Conservation (phyloP, 1,140 invertebrate species). For the Formica exsecta region DNA sequence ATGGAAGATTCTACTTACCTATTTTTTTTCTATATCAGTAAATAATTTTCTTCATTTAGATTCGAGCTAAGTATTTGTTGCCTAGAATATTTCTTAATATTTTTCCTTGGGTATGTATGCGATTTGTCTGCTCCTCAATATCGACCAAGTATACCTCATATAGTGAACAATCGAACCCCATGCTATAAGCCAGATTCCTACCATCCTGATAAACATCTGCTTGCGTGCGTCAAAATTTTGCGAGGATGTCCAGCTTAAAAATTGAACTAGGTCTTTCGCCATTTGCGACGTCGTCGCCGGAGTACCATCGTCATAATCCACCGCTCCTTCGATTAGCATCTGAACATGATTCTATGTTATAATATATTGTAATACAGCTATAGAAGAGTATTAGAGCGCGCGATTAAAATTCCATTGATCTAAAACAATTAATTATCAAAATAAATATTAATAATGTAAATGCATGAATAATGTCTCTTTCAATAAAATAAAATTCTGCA, state of each 20-base stretch:
- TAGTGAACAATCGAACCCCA: constrained; percentile 88
- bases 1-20: not conserved
- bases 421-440: not conserved
- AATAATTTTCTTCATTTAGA: not conserved
- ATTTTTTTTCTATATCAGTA: not conserved
- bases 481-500: not conserved
- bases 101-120: constrained; percentile 53
- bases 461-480: constrained; percentile 6
- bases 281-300: constrained; percentile 96
- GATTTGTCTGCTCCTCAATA: constrained; percentile 44
- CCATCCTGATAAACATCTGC: constrained; percentile 92
- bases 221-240: constrained; percentile 96
- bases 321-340: constrained; percentile 88
- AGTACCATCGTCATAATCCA: constrained; percentile 95
- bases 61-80: not conserved
- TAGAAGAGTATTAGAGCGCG: not conserved
- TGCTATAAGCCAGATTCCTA: constrained; percentile 88
- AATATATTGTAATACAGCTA: not conserved
- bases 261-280: constrained; percentile 97
- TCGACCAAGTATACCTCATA: constrained; percentile 86
- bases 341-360: constrained; percentile 32
- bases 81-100: not conserved
- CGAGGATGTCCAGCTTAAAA: constrained; percentile 96
- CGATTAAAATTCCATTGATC: not conserved
- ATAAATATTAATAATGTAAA: constrained; percentile 12